Evolutionary conservation across 2,888 invertebrate genomes (phyloP), one percentile per base, ranked within the genome.

Genomic region (Yponomeuta cagnagella): DNA sequence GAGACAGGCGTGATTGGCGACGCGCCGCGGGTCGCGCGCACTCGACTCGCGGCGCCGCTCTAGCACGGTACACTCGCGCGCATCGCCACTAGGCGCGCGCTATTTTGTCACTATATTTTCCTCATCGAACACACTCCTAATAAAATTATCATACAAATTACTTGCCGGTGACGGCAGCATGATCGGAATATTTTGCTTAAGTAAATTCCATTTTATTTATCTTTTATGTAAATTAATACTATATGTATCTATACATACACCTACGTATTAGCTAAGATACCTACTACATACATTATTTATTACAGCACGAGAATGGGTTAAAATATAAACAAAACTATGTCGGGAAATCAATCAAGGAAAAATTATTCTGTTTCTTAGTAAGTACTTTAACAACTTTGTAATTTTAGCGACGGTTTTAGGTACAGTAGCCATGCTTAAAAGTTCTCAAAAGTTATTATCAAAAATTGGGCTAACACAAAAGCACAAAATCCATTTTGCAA

Each of bases 1-100:
- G 92, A 94, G 88, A 87, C 84, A 83, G 76, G 80, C 82, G 85
- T 88, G 85, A 90, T 90, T 90, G 90, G 90, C 52, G 79, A 87
- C 70, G 71, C 71, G 70, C 58, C 69, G 84, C 80, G 52, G 58
- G 33, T 23, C 58, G 69, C 52, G 33, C 52, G 52, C 69, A 63
- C 68, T 68, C 86, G 83, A 76, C 78, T 83, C 78, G 78, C 78
- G 76, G 77, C 79, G 80, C 79, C 78, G 78, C 76, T 77, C 83
- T 80, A 79, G 82, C 80, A 83, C 81, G 77, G 37, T 75, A 37
- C 64, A 9, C 48, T 33, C 64, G 66, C 65, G 31, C 70, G 70
- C 33, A 12, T 12, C 68, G 64, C 30, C 58, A 23, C 52, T 58
- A 10, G n/a, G 52, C 58, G 65, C 48, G 58, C 69, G 33, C 31